Percentiles rank a stretch among this genome's conserved stretches.
Conservation (phyloP, 2,888 invertebrate species). For the Macaria liturata region DNA sequence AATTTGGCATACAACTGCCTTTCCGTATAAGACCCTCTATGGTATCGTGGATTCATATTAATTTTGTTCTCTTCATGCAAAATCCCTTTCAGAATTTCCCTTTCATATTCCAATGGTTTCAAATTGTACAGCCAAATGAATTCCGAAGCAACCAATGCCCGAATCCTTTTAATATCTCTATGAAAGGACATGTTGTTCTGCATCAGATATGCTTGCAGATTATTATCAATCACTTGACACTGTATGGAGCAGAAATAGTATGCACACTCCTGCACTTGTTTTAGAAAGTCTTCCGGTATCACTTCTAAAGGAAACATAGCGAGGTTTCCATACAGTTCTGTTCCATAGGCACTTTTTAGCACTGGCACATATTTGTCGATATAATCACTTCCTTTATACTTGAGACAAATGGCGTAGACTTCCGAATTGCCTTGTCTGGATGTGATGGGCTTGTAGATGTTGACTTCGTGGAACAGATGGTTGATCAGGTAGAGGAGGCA, state of each 20-base stretch:
- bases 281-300: conserved; percentile 85
- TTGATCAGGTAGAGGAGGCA: conserved; percentile 91
- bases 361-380: conserved; percentile 66
- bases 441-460: conserved; percentile 93
- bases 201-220: conserved; percentile 85
- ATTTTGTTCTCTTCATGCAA: conserved; percentile 72
- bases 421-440: conserved; percentile 99
- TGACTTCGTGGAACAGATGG: conserved; percentile 88
- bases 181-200: conserved; percentile 65
- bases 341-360: conserved; percentile 73
- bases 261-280: conserved; percentile 85
- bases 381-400: conserved; percentile 78
- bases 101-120: conserved; percentile 68
- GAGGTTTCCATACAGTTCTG: conserved; percentile 54
- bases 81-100: conserved; percentile 75
- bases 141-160: conserved; percentile 77
- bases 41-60: conserved; percentile 72
- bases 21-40: conserved; percentile 83
- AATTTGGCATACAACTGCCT: conserved; percentile 75
- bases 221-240: conserved; percentile 86
- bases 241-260: conserved; percentile 87
- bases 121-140: conserved; percentile 85
- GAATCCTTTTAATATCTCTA: conserved; percentile 71
- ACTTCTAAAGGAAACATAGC: conserved; percentile 84
- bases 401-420: conserved; percentile 91